Conservation (phyloP, 2,797 vertebrate species). For the Otus scops region DNA sequence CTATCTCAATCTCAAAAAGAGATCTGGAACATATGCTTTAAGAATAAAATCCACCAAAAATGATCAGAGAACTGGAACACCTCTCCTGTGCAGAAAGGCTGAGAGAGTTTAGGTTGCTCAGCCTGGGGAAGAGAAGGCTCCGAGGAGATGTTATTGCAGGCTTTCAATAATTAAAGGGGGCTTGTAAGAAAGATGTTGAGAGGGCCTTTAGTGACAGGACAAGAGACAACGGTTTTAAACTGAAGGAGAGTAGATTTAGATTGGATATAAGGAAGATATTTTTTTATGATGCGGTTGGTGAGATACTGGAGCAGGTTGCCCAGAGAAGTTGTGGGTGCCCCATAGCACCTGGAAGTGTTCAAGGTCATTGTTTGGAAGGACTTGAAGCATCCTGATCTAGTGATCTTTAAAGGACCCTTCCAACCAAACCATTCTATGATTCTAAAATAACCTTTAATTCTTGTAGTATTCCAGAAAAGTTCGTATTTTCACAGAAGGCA, state of each 20-base stretch:
- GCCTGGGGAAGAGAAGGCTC: neutral
- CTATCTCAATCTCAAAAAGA: neutral
- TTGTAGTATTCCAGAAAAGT: neutral
- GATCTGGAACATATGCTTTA: neutral
- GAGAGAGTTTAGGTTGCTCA: neutral
- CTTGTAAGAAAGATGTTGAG: neutral
- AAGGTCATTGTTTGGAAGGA: neutral
- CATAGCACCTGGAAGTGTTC: neutral
- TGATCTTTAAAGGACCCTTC: neutral
- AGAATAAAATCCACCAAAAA: neutral
- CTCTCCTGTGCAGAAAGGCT: neutral
- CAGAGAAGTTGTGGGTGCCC: neutral
- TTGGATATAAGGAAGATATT: neutral
- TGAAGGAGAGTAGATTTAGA: neutral
- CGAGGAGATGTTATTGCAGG: fast-evolving
- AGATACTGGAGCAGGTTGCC: neutral
- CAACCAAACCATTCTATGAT: neutral
- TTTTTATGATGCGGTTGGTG: neutral
- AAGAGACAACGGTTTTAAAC: neutral
- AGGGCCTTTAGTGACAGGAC: neutral
- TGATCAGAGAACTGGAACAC: neutral
- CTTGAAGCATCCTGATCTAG: neutral
- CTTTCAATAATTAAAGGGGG: neutral
- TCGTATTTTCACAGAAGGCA: neutral
- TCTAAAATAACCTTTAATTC: neutral